Evolutionary conservation across 2,113 vertebrate species (phyloP).

Genomic region (Felis catus): DNA sequence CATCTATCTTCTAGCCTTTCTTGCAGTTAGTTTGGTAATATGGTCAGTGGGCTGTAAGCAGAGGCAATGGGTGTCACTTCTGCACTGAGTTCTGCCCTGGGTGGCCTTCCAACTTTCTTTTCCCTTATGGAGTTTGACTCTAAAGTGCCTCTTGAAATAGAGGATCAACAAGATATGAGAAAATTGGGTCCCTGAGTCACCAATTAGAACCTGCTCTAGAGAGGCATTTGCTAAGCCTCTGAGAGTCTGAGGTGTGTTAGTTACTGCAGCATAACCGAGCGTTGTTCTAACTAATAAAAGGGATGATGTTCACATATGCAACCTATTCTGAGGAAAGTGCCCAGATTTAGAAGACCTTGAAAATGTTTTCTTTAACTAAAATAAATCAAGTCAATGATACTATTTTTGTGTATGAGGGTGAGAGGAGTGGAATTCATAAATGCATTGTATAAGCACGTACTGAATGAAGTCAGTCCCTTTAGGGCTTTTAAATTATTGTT

Average conservation of each 20-base stretch:
- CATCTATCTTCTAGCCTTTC: neutral
- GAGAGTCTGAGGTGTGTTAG: neutral
- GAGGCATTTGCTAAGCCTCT: neutral
- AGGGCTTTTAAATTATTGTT: neutral
- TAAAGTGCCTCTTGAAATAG: neutral
- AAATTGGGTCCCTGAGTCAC: neutral
- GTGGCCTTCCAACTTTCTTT: neutral
- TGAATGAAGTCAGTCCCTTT: neutral
- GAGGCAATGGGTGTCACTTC: neutral
- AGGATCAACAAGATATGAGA: neutral
- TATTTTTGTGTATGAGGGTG: neutral
- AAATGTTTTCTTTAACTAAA: neutral
- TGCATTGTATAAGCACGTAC: neutral
- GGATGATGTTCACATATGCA: neutral
- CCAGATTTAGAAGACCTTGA: conserved; percentile 11
- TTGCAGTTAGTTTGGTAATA: neutral
- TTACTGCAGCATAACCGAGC: neutral
- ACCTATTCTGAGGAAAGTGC: neutral
- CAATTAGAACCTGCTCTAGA: neutral
- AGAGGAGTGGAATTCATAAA: neutral
- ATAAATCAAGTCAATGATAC: neutral
- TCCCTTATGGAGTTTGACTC: neutral
- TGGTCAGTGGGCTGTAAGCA: neutral
- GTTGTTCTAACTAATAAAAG: neutral
- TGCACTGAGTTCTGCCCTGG: neutral